Conservation (phyloP, 2,113 vertebrate genomes). For the Anguilla japonica region DNA sequence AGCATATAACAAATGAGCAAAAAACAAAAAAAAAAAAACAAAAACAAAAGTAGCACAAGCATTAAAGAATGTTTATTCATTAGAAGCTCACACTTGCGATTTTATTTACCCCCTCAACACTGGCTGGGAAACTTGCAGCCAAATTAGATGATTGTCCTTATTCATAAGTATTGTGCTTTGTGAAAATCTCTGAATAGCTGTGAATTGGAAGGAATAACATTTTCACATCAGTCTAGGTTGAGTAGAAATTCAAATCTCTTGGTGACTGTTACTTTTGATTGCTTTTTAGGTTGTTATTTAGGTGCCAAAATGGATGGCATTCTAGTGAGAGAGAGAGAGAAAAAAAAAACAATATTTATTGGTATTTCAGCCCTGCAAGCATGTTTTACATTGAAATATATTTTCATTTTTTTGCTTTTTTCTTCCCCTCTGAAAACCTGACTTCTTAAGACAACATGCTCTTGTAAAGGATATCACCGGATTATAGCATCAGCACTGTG, state of each 20-base stretch:
- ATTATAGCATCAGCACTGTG: constrained; percentile 76
- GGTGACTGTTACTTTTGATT: constrained; percentile 3
- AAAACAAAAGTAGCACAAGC: background rate
- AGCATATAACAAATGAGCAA: background rate
- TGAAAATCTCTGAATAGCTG: background rate
- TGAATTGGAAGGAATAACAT: constrained; percentile 3
- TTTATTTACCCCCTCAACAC: background rate
- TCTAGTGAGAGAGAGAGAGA: background rate
- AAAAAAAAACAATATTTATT: constrained; percentile 2
- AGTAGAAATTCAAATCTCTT: constrained; percentile 17
- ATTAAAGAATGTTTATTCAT: background rate
- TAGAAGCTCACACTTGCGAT: background rate
- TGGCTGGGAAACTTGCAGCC: background rate
- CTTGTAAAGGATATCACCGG: constrained; percentile 73
- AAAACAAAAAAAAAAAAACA: background rate
- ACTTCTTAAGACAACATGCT: constrained; percentile 71
- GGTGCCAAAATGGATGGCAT: constrained; percentile 2
- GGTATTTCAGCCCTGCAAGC: constrained; percentile 8
- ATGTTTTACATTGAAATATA: constrained; percentile 56
- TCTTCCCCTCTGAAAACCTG: constrained; percentile 59
- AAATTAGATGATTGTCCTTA: constrained; percentile 7
- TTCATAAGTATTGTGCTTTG: background rate
- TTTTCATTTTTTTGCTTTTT: constrained; percentile 60
- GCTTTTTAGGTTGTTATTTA: background rate
- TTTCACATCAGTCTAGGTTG: background rate